Conservation (phyloP, 1,140 invertebrate genomes). For the Hydropsyche tenuis region DNA sequence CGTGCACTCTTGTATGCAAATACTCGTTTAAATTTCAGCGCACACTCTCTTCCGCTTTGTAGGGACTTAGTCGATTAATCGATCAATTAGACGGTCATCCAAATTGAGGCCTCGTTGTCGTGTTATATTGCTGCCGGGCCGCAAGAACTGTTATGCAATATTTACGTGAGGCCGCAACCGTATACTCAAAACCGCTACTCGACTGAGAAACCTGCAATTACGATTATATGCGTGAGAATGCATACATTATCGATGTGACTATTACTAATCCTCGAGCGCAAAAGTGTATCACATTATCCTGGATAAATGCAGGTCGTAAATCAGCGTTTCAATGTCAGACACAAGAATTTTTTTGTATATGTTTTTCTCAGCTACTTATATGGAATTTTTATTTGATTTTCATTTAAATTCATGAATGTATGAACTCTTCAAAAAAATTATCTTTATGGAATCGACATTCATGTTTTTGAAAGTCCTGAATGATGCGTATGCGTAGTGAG, state of each 20-base stretch:
- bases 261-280: not conserved
- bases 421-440: too few species aligned
- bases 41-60: not conserved
- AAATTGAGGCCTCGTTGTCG: slow-evolving; percentile 21
- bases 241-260: not conserved
- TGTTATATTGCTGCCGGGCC: not conserved
- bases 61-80: not conserved
- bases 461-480: too few species aligned
- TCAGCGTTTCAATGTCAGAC: too few species aligned
- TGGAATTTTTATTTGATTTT: too few species aligned
- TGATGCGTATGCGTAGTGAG: too few species aligned
- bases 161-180: slow-evolving; percentile 34
- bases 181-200: slow-evolving; percentile 32
- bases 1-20: too few species aligned
- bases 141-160: slow-evolving; percentile 46
- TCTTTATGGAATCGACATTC: too few species aligned
- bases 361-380: too few species aligned
- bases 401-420: too few species aligned
- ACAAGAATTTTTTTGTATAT: too few species aligned
- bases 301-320: too few species aligned
- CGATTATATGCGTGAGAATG: slow-evolving; percentile 28
- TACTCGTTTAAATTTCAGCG: not conserved
- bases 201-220: not conserved
- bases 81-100: not conserved
- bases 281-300: too few species aligned